A percentile compares a stretch with the other conserved stretches of the same genome.
Evolutionary conservation across 2,113 vertebrate species (phyloP).

Genomic region (Thomomys bottae): DNA sequence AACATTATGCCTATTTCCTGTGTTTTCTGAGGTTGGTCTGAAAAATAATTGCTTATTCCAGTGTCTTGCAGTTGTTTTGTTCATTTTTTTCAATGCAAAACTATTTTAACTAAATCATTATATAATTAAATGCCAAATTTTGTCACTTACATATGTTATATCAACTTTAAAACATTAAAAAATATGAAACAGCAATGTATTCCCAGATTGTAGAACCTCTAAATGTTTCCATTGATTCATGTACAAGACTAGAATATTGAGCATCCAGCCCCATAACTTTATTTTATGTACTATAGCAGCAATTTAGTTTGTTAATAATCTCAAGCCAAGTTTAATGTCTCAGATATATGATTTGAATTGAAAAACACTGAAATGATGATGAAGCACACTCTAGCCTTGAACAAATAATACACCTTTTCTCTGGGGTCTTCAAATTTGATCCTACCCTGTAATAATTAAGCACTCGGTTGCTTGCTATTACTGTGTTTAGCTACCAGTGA

Average conservation of each 20-base stretch:
- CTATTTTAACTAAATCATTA: not conserved
- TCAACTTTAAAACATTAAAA: not conserved
- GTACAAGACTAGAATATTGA: not conserved
- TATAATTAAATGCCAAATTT: too few relatives aligned
- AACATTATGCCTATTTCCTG: not conserved
- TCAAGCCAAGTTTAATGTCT: constrained; percentile 56
- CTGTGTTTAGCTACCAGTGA: not conserved
- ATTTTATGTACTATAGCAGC: not conserved
- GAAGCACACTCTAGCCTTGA: constrained; percentile 10
- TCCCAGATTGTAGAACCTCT: not conserved
- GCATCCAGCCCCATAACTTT: not conserved
- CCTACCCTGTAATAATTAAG: constrained; percentile 17
- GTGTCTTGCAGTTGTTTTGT: not conserved
- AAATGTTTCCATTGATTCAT: constrained; percentile 14
- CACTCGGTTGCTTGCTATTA: not conserved
- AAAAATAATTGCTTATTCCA: not conserved
- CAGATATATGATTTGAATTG: constrained; percentile 21
- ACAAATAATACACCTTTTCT: not conserved
- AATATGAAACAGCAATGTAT: not conserved
- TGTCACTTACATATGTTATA: not conserved
- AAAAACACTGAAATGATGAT: constrained; percentile 42
- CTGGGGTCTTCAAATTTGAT: constrained; percentile 6
- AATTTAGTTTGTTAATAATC: constrained; percentile 57
- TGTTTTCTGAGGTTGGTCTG: not conserved
- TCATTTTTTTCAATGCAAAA: constrained; percentile 11